Evolutionary conservation across 2,797 vertebrate species (phyloP).

Genomic region (Xiphophorus birchmanni): DNA sequence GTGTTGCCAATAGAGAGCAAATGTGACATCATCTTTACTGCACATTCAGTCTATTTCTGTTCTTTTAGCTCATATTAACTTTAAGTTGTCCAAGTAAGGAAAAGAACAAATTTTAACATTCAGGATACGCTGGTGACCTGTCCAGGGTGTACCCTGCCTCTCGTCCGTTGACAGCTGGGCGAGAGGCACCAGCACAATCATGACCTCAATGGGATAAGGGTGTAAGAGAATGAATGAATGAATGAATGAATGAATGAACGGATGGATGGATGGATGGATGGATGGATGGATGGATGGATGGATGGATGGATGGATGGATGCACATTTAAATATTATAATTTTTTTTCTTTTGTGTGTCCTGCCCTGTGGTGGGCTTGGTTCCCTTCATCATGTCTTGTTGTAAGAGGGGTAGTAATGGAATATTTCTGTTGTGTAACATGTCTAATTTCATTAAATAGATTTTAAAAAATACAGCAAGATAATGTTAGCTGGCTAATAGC

Average conservation of each 20-base stretch:
- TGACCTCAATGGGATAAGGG: too few species aligned
- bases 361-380: background rate
- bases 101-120: background rate
- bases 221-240: too few species aligned
- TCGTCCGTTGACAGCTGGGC: too few species aligned
- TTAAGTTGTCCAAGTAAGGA: background rate
- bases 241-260: too few species aligned
- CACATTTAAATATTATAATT: too few species aligned
- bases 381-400: background rate
- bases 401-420: background rate
- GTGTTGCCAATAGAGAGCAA: background rate
- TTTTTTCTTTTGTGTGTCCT: background rate
- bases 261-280: too few species aligned
- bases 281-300: too few species aligned
- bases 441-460: background rate
- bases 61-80: background rate
- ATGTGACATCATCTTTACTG: background rate
- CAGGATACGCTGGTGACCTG: background rate
- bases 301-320: too few species aligned
- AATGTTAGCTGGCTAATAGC: background rate
- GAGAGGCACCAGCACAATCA: too few species aligned
- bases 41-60: background rate
- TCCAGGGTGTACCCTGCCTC: too few species aligned
- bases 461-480: background rate
- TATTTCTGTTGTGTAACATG: background rate